Conservation (phyloP, 2,797 vertebrate species). For the Pipistrellus kuhlii region DNA sequence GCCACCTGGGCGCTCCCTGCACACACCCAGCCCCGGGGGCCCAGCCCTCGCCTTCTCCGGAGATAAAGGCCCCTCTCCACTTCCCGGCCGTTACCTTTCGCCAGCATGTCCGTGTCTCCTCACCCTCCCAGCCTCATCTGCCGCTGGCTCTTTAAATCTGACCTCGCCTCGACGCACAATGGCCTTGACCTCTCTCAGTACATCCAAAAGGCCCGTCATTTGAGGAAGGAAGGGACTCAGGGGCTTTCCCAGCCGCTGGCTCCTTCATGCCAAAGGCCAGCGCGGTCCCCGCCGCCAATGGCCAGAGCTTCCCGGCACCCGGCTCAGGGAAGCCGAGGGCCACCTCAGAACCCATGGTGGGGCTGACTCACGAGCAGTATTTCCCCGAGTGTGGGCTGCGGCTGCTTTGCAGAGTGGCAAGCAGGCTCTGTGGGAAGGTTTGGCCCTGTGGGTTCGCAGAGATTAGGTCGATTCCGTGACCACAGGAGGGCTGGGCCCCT, state of each 20-base stretch:
- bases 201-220: background rate
- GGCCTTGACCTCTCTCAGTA: background rate
- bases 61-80: background rate
- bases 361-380: background rate
- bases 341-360: rapidly evolving
- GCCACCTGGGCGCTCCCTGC: too few relatives aligned
- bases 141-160: background rate
- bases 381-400: background rate
- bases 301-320: background rate
- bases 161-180: background rate
- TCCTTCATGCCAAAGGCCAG: background rate
- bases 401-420: background rate
- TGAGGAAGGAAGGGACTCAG: background rate
- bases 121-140: background rate
- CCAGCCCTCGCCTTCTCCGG: background rate
- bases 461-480: background rate
- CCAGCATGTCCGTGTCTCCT: rapidly evolving
- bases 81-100: background rate
- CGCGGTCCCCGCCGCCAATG: background rate
- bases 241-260: background rate
- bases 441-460: background rate
- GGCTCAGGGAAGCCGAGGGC: background rate
- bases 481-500: background rate
- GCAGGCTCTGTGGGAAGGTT: background rate
- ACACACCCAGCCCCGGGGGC: too few relatives aligned